Evolutionary conservation across 1,140 invertebrate genomes (phyloP), one percentile per base, ranked within the genome.

Genomic region (Zaprionus nigranus): DNA sequence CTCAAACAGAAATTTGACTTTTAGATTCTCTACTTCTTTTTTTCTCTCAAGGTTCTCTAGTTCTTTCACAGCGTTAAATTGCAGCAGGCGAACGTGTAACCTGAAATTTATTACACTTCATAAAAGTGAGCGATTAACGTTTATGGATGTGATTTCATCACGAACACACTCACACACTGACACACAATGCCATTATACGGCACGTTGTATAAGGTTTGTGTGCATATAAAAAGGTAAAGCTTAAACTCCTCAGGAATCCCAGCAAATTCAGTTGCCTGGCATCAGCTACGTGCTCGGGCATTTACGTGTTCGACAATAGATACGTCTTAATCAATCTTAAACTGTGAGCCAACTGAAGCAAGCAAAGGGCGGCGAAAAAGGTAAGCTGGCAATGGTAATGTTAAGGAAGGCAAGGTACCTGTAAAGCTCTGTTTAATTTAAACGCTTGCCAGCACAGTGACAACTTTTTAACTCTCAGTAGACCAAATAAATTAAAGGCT

Each of bases 61-160:
- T 43, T 76, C n/a, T 30, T n/a, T n/a, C 5, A 9, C 28, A 65
- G 81, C 63, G 59, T 78, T 78, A 81, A 84, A 81, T 71, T 78
- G 56, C 65, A 54, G 13, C 30, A 40, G n/a, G 26, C 24, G 28
- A 90, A 78, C 78, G 81, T 84, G 78, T 70, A 73, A 74, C 64
- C 62, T 69, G 53, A 77, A 90, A 90, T 90, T 90, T 90, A 90
- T 90, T 90, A 75, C 82, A 85, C 85, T 85, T 90, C 86, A 90
- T 90, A 90, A 90, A 90, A 81, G 62, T 81, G 82, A 85, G 86
- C 86, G 85, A 90, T 90, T 90, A 90, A 90, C 81, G 85, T 90
- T 90, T 90, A 90, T 90, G 88, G 81, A 90, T 90, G 85, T 82
- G 85, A 90, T 90, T 90, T 82, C 79, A 90, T 80, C 85, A 90